Conservation (phyloP, 2,888 invertebrate genomes). For the Smittia aterrima region DNA sequence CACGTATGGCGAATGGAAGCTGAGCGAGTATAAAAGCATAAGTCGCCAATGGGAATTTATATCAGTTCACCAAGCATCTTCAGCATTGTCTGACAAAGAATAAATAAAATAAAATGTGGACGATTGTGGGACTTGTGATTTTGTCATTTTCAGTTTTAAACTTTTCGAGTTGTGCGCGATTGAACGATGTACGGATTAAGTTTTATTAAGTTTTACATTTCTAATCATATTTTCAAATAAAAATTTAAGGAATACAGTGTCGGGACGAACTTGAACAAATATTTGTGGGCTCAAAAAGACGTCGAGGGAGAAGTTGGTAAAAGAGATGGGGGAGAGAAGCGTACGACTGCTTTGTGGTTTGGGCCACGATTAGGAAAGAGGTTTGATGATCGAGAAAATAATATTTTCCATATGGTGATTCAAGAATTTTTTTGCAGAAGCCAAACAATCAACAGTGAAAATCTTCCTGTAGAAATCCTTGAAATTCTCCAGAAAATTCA, state of each 20-base stretch:
- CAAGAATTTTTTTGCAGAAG: not conserved
- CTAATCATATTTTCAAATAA: not conserved
- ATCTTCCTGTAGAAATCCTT: slow-evolving; percentile 6
- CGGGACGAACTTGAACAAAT: slow-evolving; percentile 34
- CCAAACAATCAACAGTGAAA: not conserved
- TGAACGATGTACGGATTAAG: slow-evolving; percentile 22
- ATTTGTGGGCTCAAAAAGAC: slow-evolving; percentile 4
- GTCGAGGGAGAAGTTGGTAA: not conserved
- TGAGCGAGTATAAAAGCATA: slow-evolving; percentile 20
- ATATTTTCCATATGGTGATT: not conserved
- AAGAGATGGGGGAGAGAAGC: not conserved
- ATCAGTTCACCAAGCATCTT: not conserved
- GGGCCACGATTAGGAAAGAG: slow-evolving; percentile 31
- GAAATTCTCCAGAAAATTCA: slow-evolving; percentile 29
- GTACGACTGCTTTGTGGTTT: not conserved
- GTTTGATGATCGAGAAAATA: not conserved
- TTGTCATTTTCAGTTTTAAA: not conserved
- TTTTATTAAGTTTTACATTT: not conserved
- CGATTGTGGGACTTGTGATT: slow-evolving; percentile 13
- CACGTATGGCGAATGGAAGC: not conserved
- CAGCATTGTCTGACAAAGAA: not conserved
- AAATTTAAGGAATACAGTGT: slow-evolving; percentile 32
- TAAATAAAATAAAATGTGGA: slow-evolving; percentile 23
- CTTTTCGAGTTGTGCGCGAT: not conserved
- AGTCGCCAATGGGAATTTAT: not conserved